phyloP scores from a whole-genome alignment of 2,888 invertebrate genomes.

The Yponomeuta evonymella region DNA sequence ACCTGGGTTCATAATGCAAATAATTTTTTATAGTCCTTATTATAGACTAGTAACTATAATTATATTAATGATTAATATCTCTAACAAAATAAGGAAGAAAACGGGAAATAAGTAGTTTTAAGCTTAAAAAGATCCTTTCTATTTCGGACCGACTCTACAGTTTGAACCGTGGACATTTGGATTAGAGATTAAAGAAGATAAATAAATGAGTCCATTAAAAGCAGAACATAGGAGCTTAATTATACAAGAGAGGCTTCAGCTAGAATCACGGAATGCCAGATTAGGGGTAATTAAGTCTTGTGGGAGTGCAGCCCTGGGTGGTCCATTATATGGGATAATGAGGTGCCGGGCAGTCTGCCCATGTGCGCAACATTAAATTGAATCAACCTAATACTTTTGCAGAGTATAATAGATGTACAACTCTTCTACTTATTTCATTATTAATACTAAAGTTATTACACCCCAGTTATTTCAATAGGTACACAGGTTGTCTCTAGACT shows the following conservation, averaged over 20 bases:
- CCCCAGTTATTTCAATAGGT: too few species aligned
- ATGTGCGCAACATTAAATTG: constrained; percentile 62
- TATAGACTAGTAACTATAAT: too few species aligned
- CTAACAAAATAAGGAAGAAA: background rate
- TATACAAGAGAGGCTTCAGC: constrained; percentile 52
- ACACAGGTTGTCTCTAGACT: too few species aligned
- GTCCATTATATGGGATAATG: constrained; percentile 69
- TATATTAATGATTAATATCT: background rate
- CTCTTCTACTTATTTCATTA: background rate
- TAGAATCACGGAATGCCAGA: constrained; percentile 64
- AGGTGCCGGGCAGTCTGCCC: constrained; percentile 63
- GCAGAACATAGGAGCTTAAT: constrained; percentile 59
- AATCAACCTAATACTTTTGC: constrained; percentile 46
- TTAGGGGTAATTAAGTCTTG: constrained; percentile 70
- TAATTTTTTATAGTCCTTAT: too few species aligned
- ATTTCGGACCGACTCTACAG: background rate
- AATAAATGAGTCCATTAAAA: constrained; percentile 62
- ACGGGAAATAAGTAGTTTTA: background rate
- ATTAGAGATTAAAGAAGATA: constrained; percentile 44
- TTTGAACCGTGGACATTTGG: constrained; percentile 25
- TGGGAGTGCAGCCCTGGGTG: constrained; percentile 53
- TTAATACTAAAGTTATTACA: too few species aligned
- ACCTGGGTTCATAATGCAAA: too few species aligned
- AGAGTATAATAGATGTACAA: background rate
- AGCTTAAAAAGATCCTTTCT: background rate